Conservation (phyloP, 2,113 vertebrate species). For the Copsychus sechellarum region DNA sequence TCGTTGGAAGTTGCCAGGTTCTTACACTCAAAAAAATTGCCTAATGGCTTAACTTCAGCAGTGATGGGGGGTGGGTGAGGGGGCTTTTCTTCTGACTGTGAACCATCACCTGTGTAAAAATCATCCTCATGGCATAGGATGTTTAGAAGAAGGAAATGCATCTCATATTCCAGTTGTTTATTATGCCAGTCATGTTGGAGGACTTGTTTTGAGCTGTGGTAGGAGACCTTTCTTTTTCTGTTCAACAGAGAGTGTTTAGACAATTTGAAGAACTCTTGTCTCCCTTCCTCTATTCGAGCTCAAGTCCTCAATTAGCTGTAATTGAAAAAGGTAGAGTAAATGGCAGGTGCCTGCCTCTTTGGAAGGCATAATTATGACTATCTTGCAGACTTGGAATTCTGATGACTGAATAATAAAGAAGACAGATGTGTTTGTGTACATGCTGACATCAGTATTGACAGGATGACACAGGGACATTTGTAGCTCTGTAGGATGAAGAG, state of each 20-base stretch:
- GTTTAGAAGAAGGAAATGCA: background rate
- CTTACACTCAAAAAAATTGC: background rate
- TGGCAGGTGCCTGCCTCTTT: constrained; percentile 56
- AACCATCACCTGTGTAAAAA: background rate
- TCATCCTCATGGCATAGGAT: background rate
- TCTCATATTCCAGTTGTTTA: background rate
- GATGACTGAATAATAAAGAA: constrained; percentile 48
- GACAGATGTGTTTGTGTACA: constrained; percentile 21
- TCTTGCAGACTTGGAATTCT: constrained; percentile 58
- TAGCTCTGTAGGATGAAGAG: background rate
- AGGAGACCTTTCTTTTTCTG: constrained; percentile 6
- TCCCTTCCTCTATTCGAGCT: constrained; percentile 45
- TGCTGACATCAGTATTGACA: background rate
- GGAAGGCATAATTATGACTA: constrained; percentile 41
- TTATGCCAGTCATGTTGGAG: constrained; percentile 14
- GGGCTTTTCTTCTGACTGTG: background rate
- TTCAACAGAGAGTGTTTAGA: constrained; percentile 37
- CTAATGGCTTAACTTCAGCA: background rate
- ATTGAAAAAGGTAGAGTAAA: constrained; percentile 53
- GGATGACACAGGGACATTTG: background rate
- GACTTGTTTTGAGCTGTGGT: background rate
- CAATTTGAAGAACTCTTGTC: constrained; percentile 57
- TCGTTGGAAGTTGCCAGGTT: background rate
- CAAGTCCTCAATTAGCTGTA: constrained; percentile 52
- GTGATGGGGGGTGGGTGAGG: background rate